These are phyloP conservation scores for Oligia latruncula DNA, from an alignment of 2,888 invertebrate genomes.

Conservation along the genomic window DNA sequence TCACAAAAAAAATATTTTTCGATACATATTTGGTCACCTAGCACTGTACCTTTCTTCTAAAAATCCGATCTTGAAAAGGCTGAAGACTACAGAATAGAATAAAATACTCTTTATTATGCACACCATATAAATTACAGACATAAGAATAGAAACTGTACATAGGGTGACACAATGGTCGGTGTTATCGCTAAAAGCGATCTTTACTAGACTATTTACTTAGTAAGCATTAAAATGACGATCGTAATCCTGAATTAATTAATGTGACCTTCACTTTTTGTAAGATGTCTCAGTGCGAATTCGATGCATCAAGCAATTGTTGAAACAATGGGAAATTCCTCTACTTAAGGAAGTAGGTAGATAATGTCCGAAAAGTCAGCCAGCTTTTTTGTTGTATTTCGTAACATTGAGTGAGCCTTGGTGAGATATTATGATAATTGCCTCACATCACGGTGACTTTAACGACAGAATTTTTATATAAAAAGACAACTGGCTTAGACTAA, in stretches of 20 bases:
- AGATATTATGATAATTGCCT: constrained; percentile 63
- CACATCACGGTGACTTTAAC: constrained; percentile 50
- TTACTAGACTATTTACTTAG: not conserved
- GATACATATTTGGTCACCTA: not conserved
- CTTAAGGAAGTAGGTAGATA: constrained; percentile 40
- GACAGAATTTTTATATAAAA: constrained; percentile 59
- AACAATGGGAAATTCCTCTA: constrained; percentile 64
- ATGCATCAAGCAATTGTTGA: constrained; percentile 20
- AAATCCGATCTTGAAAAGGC: not conserved
- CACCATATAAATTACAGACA: too few relatives aligned
- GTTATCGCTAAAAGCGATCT: too few relatives aligned
- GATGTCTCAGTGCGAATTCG: constrained; percentile 12
- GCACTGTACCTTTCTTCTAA: not conserved
- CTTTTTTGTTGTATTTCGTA: constrained; percentile 60
- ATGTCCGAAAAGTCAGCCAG: constrained; percentile 36
- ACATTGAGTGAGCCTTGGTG: constrained; percentile 56
- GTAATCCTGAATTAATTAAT: constrained; percentile 19
- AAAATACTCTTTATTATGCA: too few relatives aligned
- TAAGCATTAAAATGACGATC: not conserved
- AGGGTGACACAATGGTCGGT: too few relatives aligned
- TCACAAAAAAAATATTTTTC: not conserved
- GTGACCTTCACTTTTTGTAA: constrained; percentile 17
- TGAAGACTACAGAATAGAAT: not conserved
- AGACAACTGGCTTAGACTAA: constrained; percentile 32
- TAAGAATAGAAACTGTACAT: too few relatives aligned